Evolutionary conservation across 1,140 invertebrate genomes (phyloP), one percentile per base, ranked within the genome.

Genomic region (Halictus rubicundus): DNA sequence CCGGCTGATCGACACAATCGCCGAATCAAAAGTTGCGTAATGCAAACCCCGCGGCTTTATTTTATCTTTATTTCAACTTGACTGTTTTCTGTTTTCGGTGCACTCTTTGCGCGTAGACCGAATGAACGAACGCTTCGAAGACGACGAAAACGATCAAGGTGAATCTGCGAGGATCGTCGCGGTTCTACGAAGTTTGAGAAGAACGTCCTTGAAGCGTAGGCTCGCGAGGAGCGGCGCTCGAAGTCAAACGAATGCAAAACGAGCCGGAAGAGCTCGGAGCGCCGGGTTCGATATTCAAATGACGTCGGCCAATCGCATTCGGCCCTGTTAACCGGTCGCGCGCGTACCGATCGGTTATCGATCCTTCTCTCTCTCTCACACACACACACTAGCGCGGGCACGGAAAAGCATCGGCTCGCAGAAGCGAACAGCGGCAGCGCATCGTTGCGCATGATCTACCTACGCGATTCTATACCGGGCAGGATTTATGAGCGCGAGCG

Each of bases 381-480:
- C 10, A 9, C 7, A 4, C 39, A 10, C 57, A 52, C 68, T 32
- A 52, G 57, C 42, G 39, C 65, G 42, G 32, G 66, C 68, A 32
- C 46, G 59, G 32, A 46, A 32, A 72, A 83, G 3, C 46, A 14
- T 49, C 5, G 59, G 9, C 25, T 25, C 57, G 27, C 74, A 49
- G 39, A 71, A 76, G 66, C 54, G 49, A 54, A 10, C 21, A n/a
- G 6, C 57, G 49, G 49, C 71, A 77, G 66, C n/a, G 54, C 81
- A 59, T 80, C 77, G 70, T 81, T 84, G 57, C 78, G 82, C 78
- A 68, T 80, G 72, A 84, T 84, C 83, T 85, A 80, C 78, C 83
- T 85, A 85, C 82, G 82, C 78, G 42, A 37, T 74, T 74, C 78
- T 63, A 60, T 59, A 78, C 52, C 32, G 25, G 6, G 21, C n/a